Conservation (phyloP, 2,113 vertebrate genomes). For the Xiphias gladius region DNA sequence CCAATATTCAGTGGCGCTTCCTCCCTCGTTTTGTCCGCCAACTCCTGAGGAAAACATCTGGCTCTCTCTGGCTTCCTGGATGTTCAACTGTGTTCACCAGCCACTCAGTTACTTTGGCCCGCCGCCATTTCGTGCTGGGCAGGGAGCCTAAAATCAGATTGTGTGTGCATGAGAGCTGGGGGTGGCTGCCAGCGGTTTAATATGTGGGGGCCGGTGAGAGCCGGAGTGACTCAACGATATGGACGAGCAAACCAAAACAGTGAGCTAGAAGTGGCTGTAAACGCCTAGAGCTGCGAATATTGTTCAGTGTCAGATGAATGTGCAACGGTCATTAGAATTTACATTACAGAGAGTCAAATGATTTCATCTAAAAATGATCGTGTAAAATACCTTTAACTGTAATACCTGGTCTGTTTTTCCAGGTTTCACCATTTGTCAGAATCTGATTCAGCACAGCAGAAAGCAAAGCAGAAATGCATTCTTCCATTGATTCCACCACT, state of each 20-base stretch:
- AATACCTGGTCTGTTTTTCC: neutral
- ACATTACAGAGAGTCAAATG: neutral
- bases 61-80: conserved; percentile 55
- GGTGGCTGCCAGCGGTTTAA: conserved; percentile 35
- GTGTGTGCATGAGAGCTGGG: conserved; percentile 38
- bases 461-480: conserved; percentile 30
- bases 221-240: conserved; percentile 23
- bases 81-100: conserved; percentile 59
- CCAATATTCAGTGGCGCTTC: conserved; percentile 54
- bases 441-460: conserved; percentile 25
- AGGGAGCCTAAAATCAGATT: conserved; percentile 54
- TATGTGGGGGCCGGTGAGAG: neutral
- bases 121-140: conserved; percentile 52
- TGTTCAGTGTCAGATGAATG: neutral
- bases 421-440: conserved; percentile 22
- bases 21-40: conserved; percentile 40
- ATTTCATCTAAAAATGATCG: neutral
- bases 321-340: neutral
- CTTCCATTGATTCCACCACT: conserved; percentile 23
- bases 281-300: neutral
- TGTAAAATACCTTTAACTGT: neutral
- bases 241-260: conserved; percentile 22
- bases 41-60: conserved; percentile 71
- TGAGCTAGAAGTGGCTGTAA: neutral
- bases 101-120: conserved; percentile 67